A percentile compares a stretch with the other conserved stretches of the same genome.
Evolutionary conservation across 2,888 invertebrate species (phyloP).

Genomic region (Caenorhabditis drosophilae): DNA sequence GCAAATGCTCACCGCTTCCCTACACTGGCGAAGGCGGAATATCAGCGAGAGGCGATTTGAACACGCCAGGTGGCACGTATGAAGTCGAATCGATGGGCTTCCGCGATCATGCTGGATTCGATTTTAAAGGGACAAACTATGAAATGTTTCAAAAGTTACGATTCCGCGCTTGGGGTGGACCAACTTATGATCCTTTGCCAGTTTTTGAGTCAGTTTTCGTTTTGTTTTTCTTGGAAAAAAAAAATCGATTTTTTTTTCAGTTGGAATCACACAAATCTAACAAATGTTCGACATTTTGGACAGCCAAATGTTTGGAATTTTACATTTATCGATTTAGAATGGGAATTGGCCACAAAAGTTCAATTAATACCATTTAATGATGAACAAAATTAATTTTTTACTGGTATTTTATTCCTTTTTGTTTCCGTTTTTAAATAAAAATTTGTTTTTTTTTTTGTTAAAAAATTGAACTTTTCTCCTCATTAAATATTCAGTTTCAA

Average conservation of each 20-base stretch:
- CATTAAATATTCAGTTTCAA: too few species aligned
- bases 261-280: slow-evolving; percentile 79
- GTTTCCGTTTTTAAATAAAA: too few species aligned
- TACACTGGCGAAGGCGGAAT: slow-evolving; percentile 79
- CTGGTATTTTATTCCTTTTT: background rate
- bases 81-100: slow-evolving; percentile 78
- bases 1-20: slow-evolving; percentile 74
- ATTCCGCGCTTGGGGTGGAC: slow-evolving; percentile 75
- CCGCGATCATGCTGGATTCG: slow-evolving; percentile 78
- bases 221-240: too few species aligned
- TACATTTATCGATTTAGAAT: slow-evolving; percentile 72
- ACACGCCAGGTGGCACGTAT: slow-evolving; percentile 77
- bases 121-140: slow-evolving; percentile 74
- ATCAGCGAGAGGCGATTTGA: slow-evolving; percentile 78
- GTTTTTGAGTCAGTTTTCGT: slow-evolving; percentile 74
- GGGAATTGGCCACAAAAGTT: slow-evolving; percentile 49
- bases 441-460: too few species aligned
- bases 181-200: slow-evolving; percentile 76
- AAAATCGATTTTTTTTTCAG: too few species aligned
- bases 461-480: too few species aligned
- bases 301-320: slow-evolving; percentile 81
- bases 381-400: background rate
- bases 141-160: slow-evolving; percentile 70
- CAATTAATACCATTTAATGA: slow-evolving; percentile 25
- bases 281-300: slow-evolving; percentile 74